Conservation (phyloP, 2,113 vertebrate genomes). For the Petaurus breviceps region DNA sequence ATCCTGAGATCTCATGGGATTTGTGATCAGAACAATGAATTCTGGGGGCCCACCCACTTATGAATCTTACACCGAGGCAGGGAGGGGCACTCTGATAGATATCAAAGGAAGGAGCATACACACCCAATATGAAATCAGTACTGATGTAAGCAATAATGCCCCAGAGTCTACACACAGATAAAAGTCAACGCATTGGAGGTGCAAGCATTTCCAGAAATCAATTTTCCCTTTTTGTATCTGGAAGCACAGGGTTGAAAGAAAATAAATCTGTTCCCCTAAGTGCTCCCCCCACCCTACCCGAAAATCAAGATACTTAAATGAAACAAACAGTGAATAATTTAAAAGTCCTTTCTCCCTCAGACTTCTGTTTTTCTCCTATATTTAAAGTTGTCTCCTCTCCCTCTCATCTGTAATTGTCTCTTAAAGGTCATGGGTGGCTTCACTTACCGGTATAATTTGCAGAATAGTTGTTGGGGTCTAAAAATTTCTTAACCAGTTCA, state of each 20-base stretch:
- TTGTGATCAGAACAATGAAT: background rate
- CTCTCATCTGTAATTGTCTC: background rate
- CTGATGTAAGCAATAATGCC: too few relatives aligned
- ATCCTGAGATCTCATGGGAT: background rate
- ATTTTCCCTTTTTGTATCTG: background rate
- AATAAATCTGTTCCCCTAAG: background rate
- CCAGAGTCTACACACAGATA: background rate
- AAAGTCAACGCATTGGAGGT: background rate
- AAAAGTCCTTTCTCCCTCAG: background rate
- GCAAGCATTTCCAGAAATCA: background rate
- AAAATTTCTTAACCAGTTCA: constrained; percentile 94
- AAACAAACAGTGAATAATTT: background rate
- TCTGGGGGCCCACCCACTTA: background rate
- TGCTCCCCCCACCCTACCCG: background rate
- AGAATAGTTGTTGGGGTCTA: constrained; percentile 96
- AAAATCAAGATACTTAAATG: background rate
- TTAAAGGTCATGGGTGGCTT: background rate
- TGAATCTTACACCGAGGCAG: background rate
- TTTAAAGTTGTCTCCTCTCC: background rate
- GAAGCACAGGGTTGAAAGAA: background rate
- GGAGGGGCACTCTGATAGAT: background rate
- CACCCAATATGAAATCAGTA: background rate
- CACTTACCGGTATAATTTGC: constrained; percentile 94
- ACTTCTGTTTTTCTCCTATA: too few relatives aligned
- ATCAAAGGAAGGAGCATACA: too few relatives aligned